Base-by-base conservation (phyloP, 2,888 invertebrate species). In the Lydus trimaculatus region DNA sequence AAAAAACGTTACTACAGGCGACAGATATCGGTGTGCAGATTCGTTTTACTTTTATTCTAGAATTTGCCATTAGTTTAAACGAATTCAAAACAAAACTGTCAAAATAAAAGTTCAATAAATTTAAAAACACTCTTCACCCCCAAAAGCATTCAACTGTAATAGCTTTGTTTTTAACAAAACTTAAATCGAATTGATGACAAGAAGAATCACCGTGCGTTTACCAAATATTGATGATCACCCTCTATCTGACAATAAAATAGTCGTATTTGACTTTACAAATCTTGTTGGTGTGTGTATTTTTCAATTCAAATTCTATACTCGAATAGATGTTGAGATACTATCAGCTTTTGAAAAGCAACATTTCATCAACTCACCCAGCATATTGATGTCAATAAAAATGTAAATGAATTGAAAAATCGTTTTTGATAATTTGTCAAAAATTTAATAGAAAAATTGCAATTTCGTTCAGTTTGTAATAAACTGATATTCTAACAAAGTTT, bases 191-290 rank as follows among this genome's bases (percentile, higher is more conserved):
- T 43, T 43, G 43, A 20, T 11, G 20, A 20, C 48, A 9, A 31
- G 17, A 43, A 17, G 6, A 17, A 43, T 17, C 43, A 33, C 7
- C 33, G 7, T 31, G n/a, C 9, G 31, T 31, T 31, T 36, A 36
- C 1, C 36, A 15, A 15, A 36, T 36, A 36, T 36, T 15, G 1
- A 1, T 20, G 17, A 48, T 48, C 17, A 17, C 43, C 17, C 17
- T 48, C 9, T 9, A 48, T 8, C 20, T 20, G 15, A n/a, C 15
- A 39, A 15, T 39, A 17, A 43, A 17, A 64, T 69, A 62, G 62
- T 69, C 63, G 61, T 63, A 69, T 69, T 69, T 69, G 63, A 69
- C 65, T 69, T 69, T 56, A 63, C 31, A 65, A 69, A 65, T 59
- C 65, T 61, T 15, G 20, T 58, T 39, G 31, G 43, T 68, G 58